A percentile compares a stretch with the other conserved stretches of the same genome.
phyloP scores from a whole-genome alignment of 2,797 vertebrate species.

The Mormyrops attenuatus region DNA sequence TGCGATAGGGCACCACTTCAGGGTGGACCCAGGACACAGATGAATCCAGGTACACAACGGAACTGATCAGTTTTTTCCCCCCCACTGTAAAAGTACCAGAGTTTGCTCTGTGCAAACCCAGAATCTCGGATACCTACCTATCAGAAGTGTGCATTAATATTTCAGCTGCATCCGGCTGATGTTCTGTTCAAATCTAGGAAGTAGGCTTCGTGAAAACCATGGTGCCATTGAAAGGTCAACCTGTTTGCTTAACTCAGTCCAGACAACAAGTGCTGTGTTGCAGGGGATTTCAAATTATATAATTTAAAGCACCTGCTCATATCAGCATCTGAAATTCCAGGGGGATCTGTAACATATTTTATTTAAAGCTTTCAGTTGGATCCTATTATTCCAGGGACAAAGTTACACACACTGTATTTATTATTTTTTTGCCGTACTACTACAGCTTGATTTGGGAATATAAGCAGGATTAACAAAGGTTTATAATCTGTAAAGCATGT shows the following conservation, averaged over 20 bases:
- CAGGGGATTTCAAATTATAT: not conserved
- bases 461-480: not conserved
- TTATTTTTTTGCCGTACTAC: not conserved
- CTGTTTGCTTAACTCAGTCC: conserved; percentile 32
- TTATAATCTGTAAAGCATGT: conserved; percentile 4
- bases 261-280: not conserved
- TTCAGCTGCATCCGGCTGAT: conserved; percentile 14
- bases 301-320: not conserved
- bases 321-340: not conserved
- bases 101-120: conserved; percentile 14
- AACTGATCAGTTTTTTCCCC: not conserved
- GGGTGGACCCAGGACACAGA: not conserved
- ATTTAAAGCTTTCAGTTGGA: not conserved
- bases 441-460: not conserved
- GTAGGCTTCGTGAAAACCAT: conserved; percentile 3
- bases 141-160: conserved; percentile 22
- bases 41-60: not conserved
- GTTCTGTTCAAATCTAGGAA: conserved; percentile 33
- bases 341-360: not conserved
- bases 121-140: conserved; percentile 22
- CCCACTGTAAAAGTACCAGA: not conserved
- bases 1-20: not conserved
- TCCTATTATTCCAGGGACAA: not conserved
- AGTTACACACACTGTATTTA: not conserved
- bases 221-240: conserved; percentile 48